phyloP scores from a whole-genome alignment of 2,888 invertebrate genomes.

The Plebejus anna region DNA sequence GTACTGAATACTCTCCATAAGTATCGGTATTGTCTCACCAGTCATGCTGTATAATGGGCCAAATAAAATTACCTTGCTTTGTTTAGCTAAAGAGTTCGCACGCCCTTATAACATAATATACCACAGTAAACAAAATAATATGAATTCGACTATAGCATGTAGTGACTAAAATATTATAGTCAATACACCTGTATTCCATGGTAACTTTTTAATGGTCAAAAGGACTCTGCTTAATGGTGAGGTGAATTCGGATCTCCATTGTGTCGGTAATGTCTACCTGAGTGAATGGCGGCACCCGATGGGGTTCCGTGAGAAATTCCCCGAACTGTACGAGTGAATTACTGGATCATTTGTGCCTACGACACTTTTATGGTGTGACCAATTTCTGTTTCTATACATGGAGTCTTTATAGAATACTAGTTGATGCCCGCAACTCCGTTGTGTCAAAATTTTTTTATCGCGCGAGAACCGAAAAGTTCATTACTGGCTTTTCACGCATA shows the following conservation, averaged over 20 bases:
- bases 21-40: too few species aligned
- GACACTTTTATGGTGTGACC: constrained; percentile 7
- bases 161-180: not conserved
- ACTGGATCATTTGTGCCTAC: not conserved
- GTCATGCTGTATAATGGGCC: not conserved
- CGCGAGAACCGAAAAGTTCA: too few species aligned
- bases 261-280: not conserved
- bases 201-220: not conserved
- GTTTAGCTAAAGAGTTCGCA: not conserved
- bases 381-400: not conserved
- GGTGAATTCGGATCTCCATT: not conserved
- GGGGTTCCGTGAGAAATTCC: constrained; percentile 10
- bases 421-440: too few species aligned
- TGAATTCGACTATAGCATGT: not conserved
- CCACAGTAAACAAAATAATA: not conserved
- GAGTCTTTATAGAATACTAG: too few species aligned
- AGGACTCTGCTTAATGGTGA: not conserved
- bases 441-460: too few species aligned
- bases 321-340: not conserved
- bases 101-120: not conserved
- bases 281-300: not conserved
- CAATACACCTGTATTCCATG: not conserved
- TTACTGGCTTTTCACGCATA: too few species aligned
- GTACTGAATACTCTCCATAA: too few species aligned
- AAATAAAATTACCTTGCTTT: not conserved